A percentile compares a stretch with the other conserved stretches of the same genome.
Conservation (phyloP, 2,113 vertebrate genomes). For the Bettongia penicillata region DNA sequence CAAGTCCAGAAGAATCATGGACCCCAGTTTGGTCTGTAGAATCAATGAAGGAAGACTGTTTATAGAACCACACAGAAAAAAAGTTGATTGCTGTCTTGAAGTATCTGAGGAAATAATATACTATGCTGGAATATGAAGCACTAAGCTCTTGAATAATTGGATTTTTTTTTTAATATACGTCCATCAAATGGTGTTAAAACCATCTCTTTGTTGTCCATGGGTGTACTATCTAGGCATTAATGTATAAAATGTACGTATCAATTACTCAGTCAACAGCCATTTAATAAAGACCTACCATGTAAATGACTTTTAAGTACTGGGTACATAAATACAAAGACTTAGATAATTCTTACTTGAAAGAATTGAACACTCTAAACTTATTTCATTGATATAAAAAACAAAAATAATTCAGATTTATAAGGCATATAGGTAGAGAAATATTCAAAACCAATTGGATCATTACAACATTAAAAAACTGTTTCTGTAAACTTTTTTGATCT, state of each 20-base stretch:
- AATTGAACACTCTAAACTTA: not conserved
- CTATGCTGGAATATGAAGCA: not conserved
- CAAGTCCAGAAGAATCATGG: not conserved
- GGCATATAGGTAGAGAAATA: not conserved
- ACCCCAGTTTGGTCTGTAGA: not conserved
- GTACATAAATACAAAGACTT: not conserved
- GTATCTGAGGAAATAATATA: conserved; percentile 3
- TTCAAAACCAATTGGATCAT: not conserved
- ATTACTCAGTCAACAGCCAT: not conserved
- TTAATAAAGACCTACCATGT: not conserved
- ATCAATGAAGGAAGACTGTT: conserved; percentile 16
- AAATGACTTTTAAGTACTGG: not conserved
- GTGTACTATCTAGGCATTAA: not conserved
- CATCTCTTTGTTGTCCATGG: not conserved
- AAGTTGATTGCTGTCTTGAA: not conserved
- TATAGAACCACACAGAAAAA: conserved; percentile 29
- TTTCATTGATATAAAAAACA: not conserved
- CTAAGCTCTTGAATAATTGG: not conserved
- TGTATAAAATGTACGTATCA: not conserved
- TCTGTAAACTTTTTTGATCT: not conserved
- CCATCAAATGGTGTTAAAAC: not conserved
- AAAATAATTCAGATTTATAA: not conserved
- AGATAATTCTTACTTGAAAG: not conserved
- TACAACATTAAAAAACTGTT: too few species aligned
- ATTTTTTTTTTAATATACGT: not conserved